Evolutionary conservation across 2,888 invertebrate species (phyloP).

Genomic region (Diloba caeruleocephala): DNA sequence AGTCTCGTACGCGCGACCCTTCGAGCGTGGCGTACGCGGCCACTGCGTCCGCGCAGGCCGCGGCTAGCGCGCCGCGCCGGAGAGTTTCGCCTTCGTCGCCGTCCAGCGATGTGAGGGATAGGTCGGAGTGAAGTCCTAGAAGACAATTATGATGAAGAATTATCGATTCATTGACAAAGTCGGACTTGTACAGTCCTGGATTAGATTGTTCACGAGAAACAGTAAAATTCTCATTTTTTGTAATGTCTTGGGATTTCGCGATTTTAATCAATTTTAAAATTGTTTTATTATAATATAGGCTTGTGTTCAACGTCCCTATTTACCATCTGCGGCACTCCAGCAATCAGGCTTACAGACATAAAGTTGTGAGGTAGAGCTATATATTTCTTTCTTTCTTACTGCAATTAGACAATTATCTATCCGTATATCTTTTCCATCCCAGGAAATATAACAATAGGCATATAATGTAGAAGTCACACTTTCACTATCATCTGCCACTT

Average conservation of each 20-base stretch:
- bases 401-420: constrained; percentile 5
- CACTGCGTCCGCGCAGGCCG: constrained; percentile 93
- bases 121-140: constrained; percentile 91
- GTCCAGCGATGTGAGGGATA: constrained; percentile 90
- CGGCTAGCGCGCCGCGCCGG: constrained; percentile 90
- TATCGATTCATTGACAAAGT: too few relatives aligned
- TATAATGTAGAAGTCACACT: constrained; percentile 22
- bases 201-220: too few relatives aligned
- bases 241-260: too few relatives aligned
- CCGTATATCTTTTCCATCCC: constrained; percentile 2
- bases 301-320: too few relatives aligned
- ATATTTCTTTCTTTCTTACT: too few relatives aligned
- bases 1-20: constrained; percentile 92
- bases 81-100: constrained; percentile 87
- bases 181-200: too few relatives aligned
- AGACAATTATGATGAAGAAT: neutral
- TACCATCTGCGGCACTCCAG: too few relatives aligned
- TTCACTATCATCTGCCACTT: constrained; percentile 43
- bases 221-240: too few relatives aligned
- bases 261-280: too few relatives aligned
- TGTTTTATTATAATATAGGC: too few relatives aligned
- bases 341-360: too few relatives aligned
- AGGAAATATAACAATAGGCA: constrained; percentile 26
- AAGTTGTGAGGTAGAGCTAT: too few relatives aligned
- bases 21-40: constrained; percentile 93